Conservation (phyloP, 1,140 invertebrate species). For the Micrasema longulum region DNA sequence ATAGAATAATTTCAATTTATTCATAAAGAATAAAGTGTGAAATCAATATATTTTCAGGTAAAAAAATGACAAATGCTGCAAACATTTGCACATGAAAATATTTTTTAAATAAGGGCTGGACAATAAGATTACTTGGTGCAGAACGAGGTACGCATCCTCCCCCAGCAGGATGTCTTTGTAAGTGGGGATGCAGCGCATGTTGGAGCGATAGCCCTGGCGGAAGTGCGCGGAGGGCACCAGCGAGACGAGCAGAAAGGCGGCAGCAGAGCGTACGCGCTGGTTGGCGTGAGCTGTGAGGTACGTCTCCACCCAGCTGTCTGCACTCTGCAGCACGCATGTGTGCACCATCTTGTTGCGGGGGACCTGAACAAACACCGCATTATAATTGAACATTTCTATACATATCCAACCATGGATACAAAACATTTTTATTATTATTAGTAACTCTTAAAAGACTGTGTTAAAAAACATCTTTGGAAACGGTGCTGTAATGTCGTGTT, state of each 20-base stretch:
- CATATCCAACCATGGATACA: no score
- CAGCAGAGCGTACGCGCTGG: conserved; percentile 85
- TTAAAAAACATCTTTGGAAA: no score
- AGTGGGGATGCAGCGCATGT: conserved; percentile 61
- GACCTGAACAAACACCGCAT: conserved; percentile 69
- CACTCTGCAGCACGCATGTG: conserved; percentile 86
- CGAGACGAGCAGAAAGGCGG: conserved; percentile 87
- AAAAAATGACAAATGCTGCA: no score
- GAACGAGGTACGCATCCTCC: conserved; percentile 79
- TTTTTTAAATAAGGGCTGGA: no score
- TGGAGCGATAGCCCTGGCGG: conserved; percentile 83
- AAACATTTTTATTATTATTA: no score
- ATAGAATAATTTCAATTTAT: background rate
- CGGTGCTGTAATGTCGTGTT: no score
- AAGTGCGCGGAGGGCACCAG: conserved; percentile 90
- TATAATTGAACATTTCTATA: no score
- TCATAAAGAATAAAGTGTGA: background rate
- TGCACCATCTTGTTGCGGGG: conserved; percentile 91
- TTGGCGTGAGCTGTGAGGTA: conserved; percentile 89
- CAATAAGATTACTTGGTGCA: conserved; percentile 83
- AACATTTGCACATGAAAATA: no score
- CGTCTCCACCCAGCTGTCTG: conserved; percentile 91
- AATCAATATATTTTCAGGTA: no score
- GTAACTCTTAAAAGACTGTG: no score
- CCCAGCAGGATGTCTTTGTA: conserved; percentile 61